Base-by-base conservation (phyloP, 2,888 invertebrate species). In the Diplazon laetatorius region DNA sequence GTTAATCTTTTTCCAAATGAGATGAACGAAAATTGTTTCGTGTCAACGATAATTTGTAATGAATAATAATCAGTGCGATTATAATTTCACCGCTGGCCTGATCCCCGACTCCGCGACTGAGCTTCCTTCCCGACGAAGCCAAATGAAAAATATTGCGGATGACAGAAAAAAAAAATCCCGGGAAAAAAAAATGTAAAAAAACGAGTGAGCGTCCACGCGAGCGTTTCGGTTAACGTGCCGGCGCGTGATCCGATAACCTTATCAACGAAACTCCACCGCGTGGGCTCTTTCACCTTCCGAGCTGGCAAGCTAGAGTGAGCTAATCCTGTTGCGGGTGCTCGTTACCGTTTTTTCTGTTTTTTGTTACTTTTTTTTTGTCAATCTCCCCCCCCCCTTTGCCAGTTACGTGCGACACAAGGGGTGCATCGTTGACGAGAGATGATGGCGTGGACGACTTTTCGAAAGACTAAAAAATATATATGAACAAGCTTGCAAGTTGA, bases 271-370 rank as follows among this genome's bases (percentile, higher is more conserved):
- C 37, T 52, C 50, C 39, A 42, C 37, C 37, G n/a, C 65, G 16
- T 30, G 20, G n/a, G 10, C 50, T 66, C 37, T 42, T 48, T 37
- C 50, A 22, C 52, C 39, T 50, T n/a, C n/a, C 39, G 52, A 22
- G 50, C 48, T 30, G 30, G 35, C 55, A 25, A 52, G 39, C 66
- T 52, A 42, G 52, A 14, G 25, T 50, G 59, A 59, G 25, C 39
- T 66, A 66, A 66, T 52, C 52, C 66, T 66, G 66, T 66, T 66
- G 39, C 52, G 39, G 59, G 12, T 59, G 6, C 66, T 52, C 39
- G 6, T 42, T 66, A 48, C 25, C 46, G 37, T 66, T 66, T 52
- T 14, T 50, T 22, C 18, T 37, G 20, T 44, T 22, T 6, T 30
- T 46, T 48, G 4, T 2, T n/a, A n/a, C 22, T 50, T 50, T 50